Evolutionary conservation across 2,888 invertebrate species (phyloP).

Genomic region (Scaptodrosophila latifasciaeformis): DNA sequence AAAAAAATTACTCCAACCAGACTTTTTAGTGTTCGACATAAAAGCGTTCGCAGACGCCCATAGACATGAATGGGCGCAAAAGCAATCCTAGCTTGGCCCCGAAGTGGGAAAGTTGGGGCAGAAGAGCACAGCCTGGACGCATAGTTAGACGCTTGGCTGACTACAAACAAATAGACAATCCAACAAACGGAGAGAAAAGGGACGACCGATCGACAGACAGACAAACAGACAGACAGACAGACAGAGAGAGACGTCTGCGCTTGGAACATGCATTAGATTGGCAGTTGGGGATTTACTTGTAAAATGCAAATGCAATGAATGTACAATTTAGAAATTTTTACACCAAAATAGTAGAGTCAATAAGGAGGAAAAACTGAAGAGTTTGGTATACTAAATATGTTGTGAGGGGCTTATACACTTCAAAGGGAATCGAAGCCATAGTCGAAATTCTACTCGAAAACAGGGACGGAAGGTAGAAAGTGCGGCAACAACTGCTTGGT

Average conservation of each 20-base stretch:
- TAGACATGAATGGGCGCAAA: constrained; percentile 40
- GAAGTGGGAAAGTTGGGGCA: constrained; percentile 10
- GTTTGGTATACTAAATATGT: too few relatives aligned
- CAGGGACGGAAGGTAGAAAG: too few relatives aligned
- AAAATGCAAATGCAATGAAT: constrained; percentile 68
- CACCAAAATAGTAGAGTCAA: constrained; percentile 48
- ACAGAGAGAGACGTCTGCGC: constrained; percentile 15
- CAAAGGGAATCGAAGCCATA: too few relatives aligned
- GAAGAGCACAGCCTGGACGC: constrained; percentile 44
- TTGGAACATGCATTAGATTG: constrained; percentile 66
- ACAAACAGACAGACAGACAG: constrained; percentile 5
- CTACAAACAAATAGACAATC: constrained; percentile 52
- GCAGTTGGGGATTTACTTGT: constrained; percentile 67
- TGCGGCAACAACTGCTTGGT: background rate
- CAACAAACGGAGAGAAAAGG: constrained; percentile 5
- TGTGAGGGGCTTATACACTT: too few relatives aligned
- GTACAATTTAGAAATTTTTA: constrained; percentile 67
- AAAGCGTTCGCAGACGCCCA: constrained; percentile 45
- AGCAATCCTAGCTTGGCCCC: constrained; percentile 10
- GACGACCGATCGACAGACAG: too few relatives aligned
- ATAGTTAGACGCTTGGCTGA: constrained; percentile 63
- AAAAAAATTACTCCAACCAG: constrained; percentile 33
- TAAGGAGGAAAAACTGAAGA: too few relatives aligned
- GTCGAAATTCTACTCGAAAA: too few relatives aligned
- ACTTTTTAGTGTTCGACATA: constrained; percentile 63